Evolutionary conservation across 2,888 invertebrate species (phyloP).

Genomic region (Beris chalybata): DNA sequence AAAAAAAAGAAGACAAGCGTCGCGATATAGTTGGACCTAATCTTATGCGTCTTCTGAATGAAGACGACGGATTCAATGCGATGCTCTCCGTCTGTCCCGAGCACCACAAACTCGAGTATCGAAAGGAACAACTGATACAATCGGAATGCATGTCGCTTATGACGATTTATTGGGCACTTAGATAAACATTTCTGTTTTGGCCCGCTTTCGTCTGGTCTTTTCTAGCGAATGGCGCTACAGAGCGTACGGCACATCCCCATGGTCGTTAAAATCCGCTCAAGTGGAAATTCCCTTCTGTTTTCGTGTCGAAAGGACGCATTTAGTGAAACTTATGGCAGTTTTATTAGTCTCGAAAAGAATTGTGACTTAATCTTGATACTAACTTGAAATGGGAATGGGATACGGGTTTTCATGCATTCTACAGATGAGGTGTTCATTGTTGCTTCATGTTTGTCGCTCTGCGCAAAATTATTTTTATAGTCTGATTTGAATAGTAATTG

Average conservation of each 20-base stretch:
- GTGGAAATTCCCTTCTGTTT: conserved; percentile 19
- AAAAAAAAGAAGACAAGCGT: background rate
- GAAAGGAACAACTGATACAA: conserved; percentile 16
- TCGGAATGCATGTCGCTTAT: conserved; percentile 27
- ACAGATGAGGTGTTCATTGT: no score
- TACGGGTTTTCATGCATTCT: no score
- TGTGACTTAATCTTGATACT: conserved; percentile 31
- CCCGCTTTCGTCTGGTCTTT: no score
- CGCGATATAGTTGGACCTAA: background rate
- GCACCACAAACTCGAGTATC: no score
- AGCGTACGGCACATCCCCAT: background rate
- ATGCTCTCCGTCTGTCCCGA: background rate
- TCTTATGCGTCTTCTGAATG: background rate
- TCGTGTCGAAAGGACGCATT: conserved; percentile 19
- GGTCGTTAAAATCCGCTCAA: conserved; percentile 20
- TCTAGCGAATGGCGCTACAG: background rate
- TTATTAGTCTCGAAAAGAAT: conserved; percentile 20
- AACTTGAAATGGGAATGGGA: background rate
- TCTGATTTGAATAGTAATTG: no score
- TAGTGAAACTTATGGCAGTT: conserved; percentile 21
- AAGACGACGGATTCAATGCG: background rate
- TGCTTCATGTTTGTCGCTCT: no score
- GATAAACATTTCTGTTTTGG: conserved; percentile 28
- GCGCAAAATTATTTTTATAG: no score
- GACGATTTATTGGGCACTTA: conserved; percentile 31